Evolutionary conservation across 1,140 invertebrate genomes (phyloP), one percentile per base, ranked within the genome.

Genomic region (Metopolophium dirhodum): DNA sequence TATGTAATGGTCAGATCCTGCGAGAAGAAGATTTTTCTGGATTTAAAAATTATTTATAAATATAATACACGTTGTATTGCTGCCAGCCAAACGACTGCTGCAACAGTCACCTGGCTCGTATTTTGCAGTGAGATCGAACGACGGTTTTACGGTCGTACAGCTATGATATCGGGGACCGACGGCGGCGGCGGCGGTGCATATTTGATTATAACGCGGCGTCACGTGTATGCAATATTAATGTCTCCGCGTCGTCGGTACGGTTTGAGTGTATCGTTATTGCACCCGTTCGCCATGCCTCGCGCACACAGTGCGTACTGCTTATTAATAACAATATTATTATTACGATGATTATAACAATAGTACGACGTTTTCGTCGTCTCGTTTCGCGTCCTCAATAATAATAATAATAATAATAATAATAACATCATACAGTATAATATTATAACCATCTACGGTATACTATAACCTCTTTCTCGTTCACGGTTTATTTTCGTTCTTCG

Each of bases 221-320:
- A 83, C 30, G 49, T 37, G 77, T 85, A 85, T 85, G 91, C 82
- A 86, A 93, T 93, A 86, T 93, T 85, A 93, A 86, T 85, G 23
- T 51, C 14, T 2, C 22, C 14, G 23, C 9, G 91, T 92, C 22
- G 77, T 90, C 37, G 54, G 47, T 30, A 88, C 49, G 11, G n/a
- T 51, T 54, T 35, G 87, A 51, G 30, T 51, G 47, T 51, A 88
- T 88, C 87, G 30, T 51, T 51, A 35, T n/a, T 49, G 14, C 30
- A n/a, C 37, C 26, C 41, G 26, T 26, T 11, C 45, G 30, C 14
- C 6, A n/a, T 18, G n/a, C 30, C 30, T 30, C 23, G 57, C 26
- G 61, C 11, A 23, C 57, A 61, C 9, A 51, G 14, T 51, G 49
- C 61, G 57, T 30, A 14, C 61, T 77, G 61, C 30, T 86, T 41